phyloP scores from a whole-genome alignment of 1,140 invertebrate genomes.

The Formica selysi region DNA sequence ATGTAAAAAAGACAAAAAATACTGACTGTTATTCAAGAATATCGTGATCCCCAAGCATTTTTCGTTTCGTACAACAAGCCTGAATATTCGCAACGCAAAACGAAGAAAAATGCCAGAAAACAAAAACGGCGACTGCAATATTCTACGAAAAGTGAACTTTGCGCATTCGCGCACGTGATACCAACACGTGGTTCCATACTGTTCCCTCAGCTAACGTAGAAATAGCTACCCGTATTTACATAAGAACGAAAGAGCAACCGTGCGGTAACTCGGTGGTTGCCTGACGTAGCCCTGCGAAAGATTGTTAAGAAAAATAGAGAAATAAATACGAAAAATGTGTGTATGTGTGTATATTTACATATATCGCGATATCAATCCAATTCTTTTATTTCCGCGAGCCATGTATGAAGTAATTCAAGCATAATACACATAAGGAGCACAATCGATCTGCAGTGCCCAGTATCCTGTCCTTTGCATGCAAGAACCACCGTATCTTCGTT shows the following conservation, averaged over 20 bases:
- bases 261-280: not conserved
- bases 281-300: not conserved
- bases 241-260: slow-evolving; percentile 38
- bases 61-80: slow-evolving; percentile 25
- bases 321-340: not conserved
- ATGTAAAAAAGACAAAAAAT: not conserved
- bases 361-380: not conserved
- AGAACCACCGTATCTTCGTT: not conserved
- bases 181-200: slow-evolving; percentile 36
- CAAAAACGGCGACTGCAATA: slow-evolving; percentile 43
- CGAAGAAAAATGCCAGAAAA: slow-evolving; percentile 35
- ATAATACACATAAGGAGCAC: not conserved
- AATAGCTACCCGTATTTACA: slow-evolving; percentile 41
- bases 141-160: slow-evolving; percentile 38
- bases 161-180: slow-evolving; percentile 30
- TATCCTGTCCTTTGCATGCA: not conserved
- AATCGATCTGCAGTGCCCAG: not conserved
- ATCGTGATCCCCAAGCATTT: not conserved
- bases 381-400: not conserved
- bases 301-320: slow-evolving; percentile 5
- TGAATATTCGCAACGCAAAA: slow-evolving; percentile 22
- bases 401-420: slow-evolving; percentile 25
- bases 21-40: not conserved
- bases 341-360: not conserved
- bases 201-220: slow-evolving; percentile 1